phyloP scores from a whole-genome alignment of 2,797 vertebrate genomes.

The Siniperca scherzeri region DNA sequence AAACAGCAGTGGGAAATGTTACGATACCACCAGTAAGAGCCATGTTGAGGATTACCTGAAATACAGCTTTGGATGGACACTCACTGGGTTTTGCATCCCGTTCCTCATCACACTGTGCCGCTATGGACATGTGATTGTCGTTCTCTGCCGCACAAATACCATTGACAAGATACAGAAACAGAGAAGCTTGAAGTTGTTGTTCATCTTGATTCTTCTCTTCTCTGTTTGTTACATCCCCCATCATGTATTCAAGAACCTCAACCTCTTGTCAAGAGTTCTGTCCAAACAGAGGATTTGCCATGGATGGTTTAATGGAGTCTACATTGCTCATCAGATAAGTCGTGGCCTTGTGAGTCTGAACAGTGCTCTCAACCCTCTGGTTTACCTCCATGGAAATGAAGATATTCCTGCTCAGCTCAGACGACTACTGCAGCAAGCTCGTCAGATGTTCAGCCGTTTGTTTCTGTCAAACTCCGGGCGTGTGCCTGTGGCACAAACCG shows the following conservation, averaged over 20 bases:
- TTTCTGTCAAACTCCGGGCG: neutral
- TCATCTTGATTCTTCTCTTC: slow-evolving; percentile 79
- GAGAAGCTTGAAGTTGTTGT: no score
- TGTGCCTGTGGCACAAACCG: neutral
- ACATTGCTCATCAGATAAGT: slow-evolving; percentile 83
- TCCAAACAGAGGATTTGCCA: slow-evolving; percentile 53
- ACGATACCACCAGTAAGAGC: slow-evolving; percentile 63
- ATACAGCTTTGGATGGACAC: slow-evolving; percentile 77
- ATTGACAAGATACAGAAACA: neutral
- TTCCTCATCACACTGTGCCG: slow-evolving; percentile 84
- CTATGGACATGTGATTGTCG: slow-evolving; percentile 83
- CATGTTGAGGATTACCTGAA: slow-evolving; percentile 65
- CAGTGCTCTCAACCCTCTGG: slow-evolving; percentile 87
- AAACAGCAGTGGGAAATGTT: slow-evolving; percentile 19
- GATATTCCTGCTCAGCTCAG: slow-evolving; percentile 53
- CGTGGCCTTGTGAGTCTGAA: slow-evolving; percentile 87
- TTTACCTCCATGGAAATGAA: slow-evolving; percentile 83
- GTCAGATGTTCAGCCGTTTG: neutral
- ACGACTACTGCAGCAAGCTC: neutral
- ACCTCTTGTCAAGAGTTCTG: slow-evolving; percentile 79
- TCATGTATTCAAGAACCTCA: slow-evolving; percentile 87
- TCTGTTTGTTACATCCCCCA: slow-evolving; percentile 88
- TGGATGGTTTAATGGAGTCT: slow-evolving; percentile 71
- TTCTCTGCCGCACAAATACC: slow-evolving; percentile 72
- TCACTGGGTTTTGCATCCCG: slow-evolving; percentile 83